Conservation (phyloP, 2,797 vertebrate genomes). For the Todus mexicanus region DNA sequence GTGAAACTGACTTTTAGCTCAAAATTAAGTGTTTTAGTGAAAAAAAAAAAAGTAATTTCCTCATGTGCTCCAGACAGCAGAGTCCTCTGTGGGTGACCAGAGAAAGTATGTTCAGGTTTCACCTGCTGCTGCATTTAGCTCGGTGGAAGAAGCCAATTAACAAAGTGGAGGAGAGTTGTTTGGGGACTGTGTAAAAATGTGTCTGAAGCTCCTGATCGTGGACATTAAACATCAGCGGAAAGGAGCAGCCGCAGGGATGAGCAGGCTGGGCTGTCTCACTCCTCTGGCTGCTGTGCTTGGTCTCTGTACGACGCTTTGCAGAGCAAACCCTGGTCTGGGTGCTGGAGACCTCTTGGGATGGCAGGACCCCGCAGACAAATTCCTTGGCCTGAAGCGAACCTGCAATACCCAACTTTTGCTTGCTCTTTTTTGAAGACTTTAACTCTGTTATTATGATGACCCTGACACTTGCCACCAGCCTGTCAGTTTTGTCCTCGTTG, state of each 20-base stretch:
- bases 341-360: background rate
- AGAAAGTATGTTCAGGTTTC: background rate
- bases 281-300: fast-evolving
- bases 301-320: background rate
- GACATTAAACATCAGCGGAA: fast-evolving
- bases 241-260: background rate
- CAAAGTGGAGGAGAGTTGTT: background rate
- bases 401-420: background rate
- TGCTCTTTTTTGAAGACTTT: background rate
- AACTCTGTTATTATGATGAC: background rate
- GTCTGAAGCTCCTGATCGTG: background rate
- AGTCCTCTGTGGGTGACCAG: background rate
- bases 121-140: background rate
- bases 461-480: background rate
- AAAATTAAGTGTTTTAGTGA: background rate
- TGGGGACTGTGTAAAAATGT: background rate
- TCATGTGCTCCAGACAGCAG: background rate
- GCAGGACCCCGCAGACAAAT: background rate
- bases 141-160: background rate
- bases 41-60: background rate
- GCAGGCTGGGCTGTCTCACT: background rate
- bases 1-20: background rate
- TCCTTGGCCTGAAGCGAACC: background rate
- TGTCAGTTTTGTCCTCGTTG: background rate
- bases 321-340: background rate